Percentiles rank a stretch among this genome's conserved stretches.
phyloP scores from a whole-genome alignment of 2,888 invertebrate genomes.

The Ethmia dodecea region DNA sequence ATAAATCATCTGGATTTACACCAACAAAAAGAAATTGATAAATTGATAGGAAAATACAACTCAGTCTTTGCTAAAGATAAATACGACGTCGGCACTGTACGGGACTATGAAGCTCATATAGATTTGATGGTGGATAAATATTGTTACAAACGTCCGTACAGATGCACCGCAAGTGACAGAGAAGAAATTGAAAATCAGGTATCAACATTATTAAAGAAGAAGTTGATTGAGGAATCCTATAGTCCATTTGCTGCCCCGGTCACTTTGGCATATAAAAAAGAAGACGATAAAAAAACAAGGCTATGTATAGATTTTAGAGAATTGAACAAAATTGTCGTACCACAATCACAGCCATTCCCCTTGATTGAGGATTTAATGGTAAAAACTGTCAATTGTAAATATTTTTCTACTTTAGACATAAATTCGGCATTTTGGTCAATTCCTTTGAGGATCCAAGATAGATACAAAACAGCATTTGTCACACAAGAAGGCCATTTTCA shows the following conservation, averaged over 20 bases:
- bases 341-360: constrained; percentile 28
- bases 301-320: constrained; percentile 31
- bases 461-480: constrained; percentile 22
- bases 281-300: constrained; percentile 24
- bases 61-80: constrained; percentile 19
- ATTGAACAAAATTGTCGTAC: constrained; percentile 25
- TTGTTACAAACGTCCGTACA: constrained; percentile 19
- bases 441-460: constrained; percentile 26
- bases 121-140: constrained; percentile 13
- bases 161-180: constrained; percentile 18
- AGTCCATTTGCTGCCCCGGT: constrained; percentile 24
- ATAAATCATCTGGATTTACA: constrained; percentile 14
- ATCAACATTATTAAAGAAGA: constrained; percentile 14
- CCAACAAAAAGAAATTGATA: constrained; percentile 14
- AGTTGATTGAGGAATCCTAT: constrained; percentile 21
- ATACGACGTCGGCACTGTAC: constrained; percentile 19
- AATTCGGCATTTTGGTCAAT: constrained; percentile 39
- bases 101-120: constrained; percentile 16
- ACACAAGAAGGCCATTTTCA: constrained; percentile 10
- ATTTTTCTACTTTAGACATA: constrained; percentile 28
- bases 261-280: constrained; percentile 20
- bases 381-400: constrained; percentile 21
- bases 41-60: constrained; percentile 14
- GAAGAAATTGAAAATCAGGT: constrained; percentile 20
- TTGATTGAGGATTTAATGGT: constrained; percentile 24